These are phyloP conservation scores for Cataglyphis hispanica DNA, from an alignment of 1,140 invertebrate species.

Conservation along the genomic window DNA sequence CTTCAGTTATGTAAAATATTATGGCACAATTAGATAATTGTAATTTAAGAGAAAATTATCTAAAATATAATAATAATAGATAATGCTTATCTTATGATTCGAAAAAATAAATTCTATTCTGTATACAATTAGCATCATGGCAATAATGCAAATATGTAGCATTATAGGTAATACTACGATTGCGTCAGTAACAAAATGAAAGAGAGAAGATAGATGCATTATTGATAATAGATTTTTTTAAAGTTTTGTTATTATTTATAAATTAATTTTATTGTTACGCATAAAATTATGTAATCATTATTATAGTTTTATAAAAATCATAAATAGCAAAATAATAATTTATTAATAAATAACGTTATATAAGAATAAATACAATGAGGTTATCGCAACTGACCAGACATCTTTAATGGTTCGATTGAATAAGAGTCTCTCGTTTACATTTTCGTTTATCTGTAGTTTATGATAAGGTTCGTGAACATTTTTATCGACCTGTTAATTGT, in stretches of 20 bases:
- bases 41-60: too few relatives aligned
- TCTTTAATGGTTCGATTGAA: constrained; percentile 1
- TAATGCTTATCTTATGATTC: too few relatives aligned
- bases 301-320: neutral
- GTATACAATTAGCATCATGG: too few relatives aligned
- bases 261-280: neutral
- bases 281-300: neutral
- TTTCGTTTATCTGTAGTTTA: neutral
- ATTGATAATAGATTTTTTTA: neutral
- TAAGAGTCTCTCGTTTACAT: neutral
- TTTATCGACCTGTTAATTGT: neutral
- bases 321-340: neutral
- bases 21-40: too few relatives aligned
- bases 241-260: neutral
- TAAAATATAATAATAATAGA: too few relatives aligned
- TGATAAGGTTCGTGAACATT: neutral
- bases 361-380: constrained; percentile 2
- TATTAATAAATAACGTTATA: neutral
- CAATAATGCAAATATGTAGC: too few relatives aligned
- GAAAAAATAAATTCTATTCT: too few relatives aligned
- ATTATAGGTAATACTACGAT: too few relatives aligned
- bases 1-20: too few relatives aligned
- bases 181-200: neutral
- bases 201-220: neutral
- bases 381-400: constrained; percentile 17